phyloP scores from a whole-genome alignment of 2,888 invertebrate species.

The Andrena trimmerana region DNA sequence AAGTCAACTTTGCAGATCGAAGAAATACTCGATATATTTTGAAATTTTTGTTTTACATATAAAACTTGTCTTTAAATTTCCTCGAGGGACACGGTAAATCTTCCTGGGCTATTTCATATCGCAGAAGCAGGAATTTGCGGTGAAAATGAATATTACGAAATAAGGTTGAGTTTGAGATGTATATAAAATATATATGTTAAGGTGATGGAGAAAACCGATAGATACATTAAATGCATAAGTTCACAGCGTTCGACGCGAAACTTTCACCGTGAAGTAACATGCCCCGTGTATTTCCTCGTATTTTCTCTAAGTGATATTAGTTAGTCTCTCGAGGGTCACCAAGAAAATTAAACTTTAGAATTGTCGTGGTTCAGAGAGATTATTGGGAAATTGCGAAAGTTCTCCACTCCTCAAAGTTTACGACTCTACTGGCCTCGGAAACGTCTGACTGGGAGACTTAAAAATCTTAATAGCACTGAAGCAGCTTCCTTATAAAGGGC shows the following conservation, averaged over 20 bases:
- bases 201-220: neutral
- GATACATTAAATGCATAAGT: constrained; percentile 14
- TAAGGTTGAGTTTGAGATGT: too few species aligned
- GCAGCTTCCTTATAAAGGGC: too few species aligned
- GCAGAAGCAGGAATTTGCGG: too few species aligned
- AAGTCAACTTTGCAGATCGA: too few species aligned
- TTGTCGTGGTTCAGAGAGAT: constrained; percentile 64
- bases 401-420: constrained; percentile 60
- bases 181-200: neutral
- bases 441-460: constrained; percentile 43
- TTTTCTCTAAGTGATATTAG: constrained; percentile 59
- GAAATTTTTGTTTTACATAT: too few species aligned
- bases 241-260: constrained; percentile 32
- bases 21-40: too few species aligned
- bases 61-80: too few species aligned
- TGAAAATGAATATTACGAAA: too few species aligned
- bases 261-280: constrained; percentile 47
- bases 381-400: constrained; percentile 69
- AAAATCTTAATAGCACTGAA: constrained; percentile 42
- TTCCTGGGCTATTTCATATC: too few species aligned
- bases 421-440: constrained; percentile 54
- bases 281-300: constrained; percentile 39
- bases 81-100: too few species aligned
- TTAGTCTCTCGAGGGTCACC: constrained; percentile 42
- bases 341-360: constrained; percentile 69